phyloP scores from a whole-genome alignment of 2,113 vertebrate species.

The Chelonoidis abingdonii region DNA sequence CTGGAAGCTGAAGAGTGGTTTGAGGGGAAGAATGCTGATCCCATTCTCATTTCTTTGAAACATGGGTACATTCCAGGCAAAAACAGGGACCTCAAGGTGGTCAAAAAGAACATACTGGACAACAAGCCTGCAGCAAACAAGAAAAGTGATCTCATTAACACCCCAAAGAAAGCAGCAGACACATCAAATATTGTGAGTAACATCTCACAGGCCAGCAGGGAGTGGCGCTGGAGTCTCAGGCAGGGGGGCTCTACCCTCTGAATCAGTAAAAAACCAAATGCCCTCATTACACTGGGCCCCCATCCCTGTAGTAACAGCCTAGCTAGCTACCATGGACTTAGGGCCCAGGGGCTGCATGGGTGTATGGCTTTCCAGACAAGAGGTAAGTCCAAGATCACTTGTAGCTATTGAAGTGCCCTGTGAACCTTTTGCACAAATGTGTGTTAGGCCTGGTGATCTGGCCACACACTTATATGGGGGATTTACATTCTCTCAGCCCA shows the following conservation, averaged over 20 bases:
- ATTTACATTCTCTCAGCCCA: neutral
- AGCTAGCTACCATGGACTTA: neutral
- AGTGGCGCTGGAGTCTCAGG: neutral
- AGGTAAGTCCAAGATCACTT: neutral
- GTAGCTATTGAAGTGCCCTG: accelerated
- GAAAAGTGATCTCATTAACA: constrained; percentile 84
- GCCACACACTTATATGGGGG: neutral
- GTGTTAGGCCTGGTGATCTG: neutral
- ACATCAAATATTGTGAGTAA: constrained; percentile 74
- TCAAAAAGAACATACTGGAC: constrained; percentile 95
- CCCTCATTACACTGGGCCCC: accelerated
- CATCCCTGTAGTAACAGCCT: neutral
- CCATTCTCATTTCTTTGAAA: constrained; percentile 94
- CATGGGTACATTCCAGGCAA: constrained; percentile 93
- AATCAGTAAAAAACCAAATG: accelerated
- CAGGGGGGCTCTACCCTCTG: accelerated
- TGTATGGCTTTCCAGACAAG: neutral
- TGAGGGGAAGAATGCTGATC: constrained; percentile 93
- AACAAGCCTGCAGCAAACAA: constrained; percentile 85
- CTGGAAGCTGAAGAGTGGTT: constrained; percentile 98
- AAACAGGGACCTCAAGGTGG: constrained; percentile 93
- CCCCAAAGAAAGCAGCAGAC: constrained; percentile 83
- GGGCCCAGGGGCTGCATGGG: neutral
- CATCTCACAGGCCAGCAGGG: neutral
- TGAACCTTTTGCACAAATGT: neutral